Evolutionary conservation across 2,113 vertebrate genomes (phyloP).

Genomic region (Bufo bufo): DNA sequence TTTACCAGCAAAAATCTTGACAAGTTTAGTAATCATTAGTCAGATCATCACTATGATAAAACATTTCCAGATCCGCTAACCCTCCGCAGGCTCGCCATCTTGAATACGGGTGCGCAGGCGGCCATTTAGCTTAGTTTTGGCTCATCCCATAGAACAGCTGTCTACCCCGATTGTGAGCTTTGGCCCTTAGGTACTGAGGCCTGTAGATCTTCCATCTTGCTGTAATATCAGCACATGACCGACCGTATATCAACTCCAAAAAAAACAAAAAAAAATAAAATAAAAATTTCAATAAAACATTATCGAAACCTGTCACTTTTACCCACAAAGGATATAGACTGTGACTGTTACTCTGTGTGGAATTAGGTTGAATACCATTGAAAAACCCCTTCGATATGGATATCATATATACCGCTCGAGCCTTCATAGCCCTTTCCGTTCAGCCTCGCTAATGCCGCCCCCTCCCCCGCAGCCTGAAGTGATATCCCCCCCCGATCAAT

Average conservation of each 20-base stretch:
- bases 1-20: too few species aligned
- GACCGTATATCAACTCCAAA: not conserved
- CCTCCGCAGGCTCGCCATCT: not conserved
- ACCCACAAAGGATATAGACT: not conserved
- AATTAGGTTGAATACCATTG: not conserved
- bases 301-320: not conserved
- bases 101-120: not conserved
- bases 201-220: not conserved
- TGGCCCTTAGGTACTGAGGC: too few species aligned
- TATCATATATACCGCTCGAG: not conserved
- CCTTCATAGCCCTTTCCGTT: not conserved
- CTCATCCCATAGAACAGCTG: not conserved
- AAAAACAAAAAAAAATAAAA: too few species aligned
- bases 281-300: not conserved
- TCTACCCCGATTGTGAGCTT: not conserved
- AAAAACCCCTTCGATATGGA: not conserved
- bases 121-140: not conserved
- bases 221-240: not conserved
- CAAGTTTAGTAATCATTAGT: too few species aligned
- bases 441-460: not conserved
- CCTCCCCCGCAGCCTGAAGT: not conserved
- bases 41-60: not conserved
- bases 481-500: not conserved
- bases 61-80: not conserved
- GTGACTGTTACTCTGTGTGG: not conserved